A percentile compares a stretch with the other conserved stretches of the same genome.
Evolutionary conservation across 2,797 vertebrate species (phyloP).

Genomic region (Protosalanx chinensis): DNA sequence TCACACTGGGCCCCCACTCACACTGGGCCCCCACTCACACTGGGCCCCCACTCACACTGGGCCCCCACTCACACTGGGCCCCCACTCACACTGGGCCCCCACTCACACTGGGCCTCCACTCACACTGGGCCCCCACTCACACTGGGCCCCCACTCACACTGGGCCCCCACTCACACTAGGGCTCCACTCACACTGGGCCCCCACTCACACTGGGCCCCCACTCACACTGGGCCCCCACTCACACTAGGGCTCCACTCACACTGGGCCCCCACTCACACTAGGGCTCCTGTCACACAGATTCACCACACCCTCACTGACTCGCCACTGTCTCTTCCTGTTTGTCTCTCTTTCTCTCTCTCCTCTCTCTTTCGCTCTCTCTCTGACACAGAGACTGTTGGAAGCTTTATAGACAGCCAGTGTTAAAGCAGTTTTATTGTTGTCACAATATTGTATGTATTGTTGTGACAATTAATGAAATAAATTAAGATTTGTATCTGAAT

Average conservation of each 20-base stretch:
- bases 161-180: slow-evolving; percentile 42
- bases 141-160: slow-evolving; percentile 50
- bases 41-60: slow-evolving; percentile 54
- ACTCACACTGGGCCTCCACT: slow-evolving; percentile 38
- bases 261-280: slow-evolving; percentile 50
- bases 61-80: slow-evolving; percentile 39
- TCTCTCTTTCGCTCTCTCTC: slow-evolving; percentile 21
- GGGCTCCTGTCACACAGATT: slow-evolving; percentile 73
- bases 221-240: slow-evolving; percentile 52
- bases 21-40: slow-evolving; percentile 43
- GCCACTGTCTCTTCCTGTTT: slow-evolving; percentile 21
- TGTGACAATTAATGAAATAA: slow-evolving; percentile 17
- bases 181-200: slow-evolving; percentile 54
- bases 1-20: slow-evolving; percentile 44
- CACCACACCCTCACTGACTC: slow-evolving; percentile 58
- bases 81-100: slow-evolving; percentile 55
- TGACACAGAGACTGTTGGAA: slow-evolving; percentile 40
- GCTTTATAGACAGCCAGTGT: slow-evolving; percentile 59
- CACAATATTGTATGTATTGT: too few relatives aligned
- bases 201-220: slow-evolving; percentile 38
- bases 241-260: too few relatives aligned
- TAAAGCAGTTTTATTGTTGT: slow-evolving; percentile 59
- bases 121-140: slow-evolving; percentile 48
- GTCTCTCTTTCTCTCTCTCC: too few relatives aligned
- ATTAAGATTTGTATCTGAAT: not conserved